Evolutionary conservation across 2,888 invertebrate genomes (phyloP).

Genomic region (Morinoia aosen): DNA sequence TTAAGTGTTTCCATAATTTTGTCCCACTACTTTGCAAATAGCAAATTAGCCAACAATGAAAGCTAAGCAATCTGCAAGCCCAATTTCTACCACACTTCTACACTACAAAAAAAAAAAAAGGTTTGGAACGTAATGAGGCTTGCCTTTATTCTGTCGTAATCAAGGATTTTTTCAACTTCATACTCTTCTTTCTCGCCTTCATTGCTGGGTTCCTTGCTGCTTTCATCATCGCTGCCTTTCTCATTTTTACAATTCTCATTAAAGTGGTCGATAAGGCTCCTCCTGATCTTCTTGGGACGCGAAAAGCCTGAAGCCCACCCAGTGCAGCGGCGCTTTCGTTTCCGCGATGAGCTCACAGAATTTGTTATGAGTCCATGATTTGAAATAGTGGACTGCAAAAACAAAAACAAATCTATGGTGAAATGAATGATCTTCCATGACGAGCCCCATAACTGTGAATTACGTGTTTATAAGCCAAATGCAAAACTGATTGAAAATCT

Average conservation of each 20-base stretch:
- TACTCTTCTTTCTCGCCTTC: slow-evolving; percentile 57
- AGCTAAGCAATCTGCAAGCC: neutral
- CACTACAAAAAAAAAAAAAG: neutral
- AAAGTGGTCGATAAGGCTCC: neutral
- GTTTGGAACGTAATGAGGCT: neutral
- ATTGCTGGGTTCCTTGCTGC: neutral
- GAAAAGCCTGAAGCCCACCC: neutral
- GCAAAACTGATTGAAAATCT: too few relatives aligned
- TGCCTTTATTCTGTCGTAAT: slow-evolving; percentile 58
- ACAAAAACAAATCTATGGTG: neutral
- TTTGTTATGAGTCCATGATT: neutral
- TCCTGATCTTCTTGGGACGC: neutral
- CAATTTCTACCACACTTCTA: neutral
- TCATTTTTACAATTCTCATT: neutral
- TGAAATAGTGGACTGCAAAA: neutral
- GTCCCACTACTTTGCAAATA: too few relatives aligned
- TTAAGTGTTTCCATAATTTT: too few relatives aligned
- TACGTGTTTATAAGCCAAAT: too few relatives aligned
- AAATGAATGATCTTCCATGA: neutral
- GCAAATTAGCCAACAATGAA: neutral
- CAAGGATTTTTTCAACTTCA: slow-evolving; percentile 62
- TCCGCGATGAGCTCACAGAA: neutral
- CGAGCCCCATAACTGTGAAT: too few relatives aligned
- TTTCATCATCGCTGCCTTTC: neutral
- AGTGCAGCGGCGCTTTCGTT: neutral